Evolutionary conservation across 2,888 invertebrate species (phyloP).

Genomic region (Agonopterix subpropinquella): DNA sequence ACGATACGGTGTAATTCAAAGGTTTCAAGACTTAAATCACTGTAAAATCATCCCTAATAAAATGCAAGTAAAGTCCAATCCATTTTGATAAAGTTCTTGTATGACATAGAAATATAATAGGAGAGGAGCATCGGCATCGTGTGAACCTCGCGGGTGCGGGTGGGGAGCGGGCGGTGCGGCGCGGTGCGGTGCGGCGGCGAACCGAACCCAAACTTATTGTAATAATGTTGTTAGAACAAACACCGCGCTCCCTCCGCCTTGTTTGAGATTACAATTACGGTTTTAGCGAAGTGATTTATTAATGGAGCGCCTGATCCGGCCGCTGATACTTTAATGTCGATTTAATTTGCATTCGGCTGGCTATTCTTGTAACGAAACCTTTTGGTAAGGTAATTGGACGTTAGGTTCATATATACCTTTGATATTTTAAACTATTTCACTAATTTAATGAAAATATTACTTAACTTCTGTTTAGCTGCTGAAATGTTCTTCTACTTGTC

Average conservation of each 20-base stretch:
- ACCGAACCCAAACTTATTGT: conserved; percentile 69
- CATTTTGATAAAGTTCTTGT: no score
- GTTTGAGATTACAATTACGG: conserved; percentile 76
- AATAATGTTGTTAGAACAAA: conserved; percentile 75
- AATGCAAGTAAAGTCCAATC: no score
- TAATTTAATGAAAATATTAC: no score
- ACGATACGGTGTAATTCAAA: no score
- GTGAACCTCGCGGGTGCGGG: conserved; percentile 41
- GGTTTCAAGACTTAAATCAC: no score
- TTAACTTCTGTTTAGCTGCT: no score
- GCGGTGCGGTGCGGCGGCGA: conserved; percentile 34
- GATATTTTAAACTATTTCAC: no score
- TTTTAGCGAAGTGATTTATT: conserved; percentile 76
- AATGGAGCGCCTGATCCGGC: conserved; percentile 72
- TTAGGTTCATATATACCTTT: not conserved
- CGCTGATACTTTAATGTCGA: conserved; percentile 73
- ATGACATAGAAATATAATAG: not conserved
- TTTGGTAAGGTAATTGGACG: conserved; percentile 7
- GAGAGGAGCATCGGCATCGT: conserved; percentile 26
- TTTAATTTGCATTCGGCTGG: conserved; percentile 58
- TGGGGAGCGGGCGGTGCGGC: conserved; percentile 17
- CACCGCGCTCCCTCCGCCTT: conserved; percentile 63
- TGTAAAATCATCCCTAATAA: no score
- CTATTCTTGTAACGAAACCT: conserved; percentile 9
- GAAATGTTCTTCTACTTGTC: no score